These are phyloP conservation scores for Notoglanidium macrostoma DNA, from an alignment of 2,797 vertebrate species.

Conservation along the genomic window DNA sequence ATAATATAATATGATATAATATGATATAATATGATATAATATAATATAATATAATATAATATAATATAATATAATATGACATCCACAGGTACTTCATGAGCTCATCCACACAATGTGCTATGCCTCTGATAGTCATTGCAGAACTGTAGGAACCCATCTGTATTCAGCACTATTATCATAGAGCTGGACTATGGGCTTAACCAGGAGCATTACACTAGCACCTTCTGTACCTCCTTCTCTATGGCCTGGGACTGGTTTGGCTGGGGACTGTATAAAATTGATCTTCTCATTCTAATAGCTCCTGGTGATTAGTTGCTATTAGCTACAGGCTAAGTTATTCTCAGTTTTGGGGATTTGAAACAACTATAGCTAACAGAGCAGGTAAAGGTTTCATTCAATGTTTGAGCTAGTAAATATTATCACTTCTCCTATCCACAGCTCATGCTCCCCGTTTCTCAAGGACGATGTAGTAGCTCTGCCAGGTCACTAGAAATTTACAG, in stretches of 20 bases:
- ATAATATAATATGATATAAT: too few species aligned
- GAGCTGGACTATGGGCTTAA: not conserved
- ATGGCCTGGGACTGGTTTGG: not conserved
- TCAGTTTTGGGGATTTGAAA: not conserved
- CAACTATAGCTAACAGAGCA: not conserved
- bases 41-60: too few species aligned
- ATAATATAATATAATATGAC: not conserved
- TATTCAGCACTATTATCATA: not conserved
- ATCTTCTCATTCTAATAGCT: not conserved
- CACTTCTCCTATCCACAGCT: not conserved
- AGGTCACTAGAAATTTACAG: not conserved
- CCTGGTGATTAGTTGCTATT: not conserved
- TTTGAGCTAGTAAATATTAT: not conserved
- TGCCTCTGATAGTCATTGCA: not conserved
- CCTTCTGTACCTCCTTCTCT: not conserved
- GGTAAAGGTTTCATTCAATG: not conserved
- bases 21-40: not conserved
- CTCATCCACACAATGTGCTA: not conserved
- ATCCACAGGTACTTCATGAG: not conserved
- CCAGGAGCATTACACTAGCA: not conserved
- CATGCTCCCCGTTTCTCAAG: not conserved
- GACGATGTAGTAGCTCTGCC: not conserved
- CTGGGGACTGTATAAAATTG: not conserved
- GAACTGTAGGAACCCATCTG: not conserved
- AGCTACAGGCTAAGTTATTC: not conserved